Conservation (phyloP, 2,797 vertebrate species). For the Eulemur albifrons region DNA sequence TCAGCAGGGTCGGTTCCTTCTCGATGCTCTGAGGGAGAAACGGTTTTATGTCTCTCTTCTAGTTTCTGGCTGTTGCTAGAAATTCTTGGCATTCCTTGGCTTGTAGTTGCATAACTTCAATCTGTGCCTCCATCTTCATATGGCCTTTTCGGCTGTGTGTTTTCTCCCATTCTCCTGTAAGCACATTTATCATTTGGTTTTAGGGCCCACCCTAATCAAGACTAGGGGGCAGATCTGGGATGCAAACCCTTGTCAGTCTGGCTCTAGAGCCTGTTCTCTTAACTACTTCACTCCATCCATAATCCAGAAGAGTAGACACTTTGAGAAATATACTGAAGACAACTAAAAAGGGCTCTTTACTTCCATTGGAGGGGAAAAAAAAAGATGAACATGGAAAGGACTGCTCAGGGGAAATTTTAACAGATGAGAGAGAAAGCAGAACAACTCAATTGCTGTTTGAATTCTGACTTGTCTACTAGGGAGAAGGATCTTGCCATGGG, state of each 20-base stretch:
- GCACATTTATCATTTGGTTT: neutral
- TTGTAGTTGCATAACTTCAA: neutral
- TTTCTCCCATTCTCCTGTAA: neutral
- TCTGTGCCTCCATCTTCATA: neutral
- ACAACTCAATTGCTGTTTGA: neutral
- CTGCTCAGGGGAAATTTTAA: slow-evolving; percentile 43
- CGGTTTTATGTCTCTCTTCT: neutral
- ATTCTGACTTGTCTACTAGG: slow-evolving; percentile 29
- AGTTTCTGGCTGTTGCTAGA: neutral
- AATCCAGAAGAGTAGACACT: neutral
- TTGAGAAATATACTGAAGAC: neutral
- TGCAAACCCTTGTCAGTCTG: neutral
- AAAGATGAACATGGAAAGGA: neutral
- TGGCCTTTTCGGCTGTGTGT: neutral
- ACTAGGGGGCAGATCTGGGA: neutral
- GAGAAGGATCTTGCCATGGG: slow-evolving; percentile 24
- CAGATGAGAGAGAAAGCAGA: slow-evolving; percentile 38
- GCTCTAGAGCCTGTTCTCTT: neutral
- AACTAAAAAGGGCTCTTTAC: neutral
- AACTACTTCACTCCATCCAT: neutral
- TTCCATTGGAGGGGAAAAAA: neutral
- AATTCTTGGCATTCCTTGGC: neutral
- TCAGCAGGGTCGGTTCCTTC: neutral
- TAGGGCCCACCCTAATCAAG: neutral
- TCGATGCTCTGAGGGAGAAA: neutral